These are phyloP conservation scores for Benthosema pterotum DNA, from an alignment of 2,797 vertebrate species.

Conservation along the genomic window DNA sequence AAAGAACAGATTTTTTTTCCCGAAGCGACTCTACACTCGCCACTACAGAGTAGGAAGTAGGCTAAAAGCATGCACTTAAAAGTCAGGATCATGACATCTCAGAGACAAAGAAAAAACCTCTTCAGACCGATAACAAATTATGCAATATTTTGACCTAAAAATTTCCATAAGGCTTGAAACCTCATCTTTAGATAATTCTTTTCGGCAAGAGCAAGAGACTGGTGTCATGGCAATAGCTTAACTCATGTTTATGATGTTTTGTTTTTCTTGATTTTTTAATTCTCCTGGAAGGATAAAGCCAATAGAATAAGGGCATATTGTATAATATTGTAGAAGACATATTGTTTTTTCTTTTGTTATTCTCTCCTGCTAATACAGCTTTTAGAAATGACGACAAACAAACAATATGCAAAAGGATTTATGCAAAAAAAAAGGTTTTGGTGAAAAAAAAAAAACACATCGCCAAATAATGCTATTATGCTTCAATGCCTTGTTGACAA, in stretches of 20 bases:
- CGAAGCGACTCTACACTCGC: no score
- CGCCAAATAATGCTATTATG: conserved; percentile 28
- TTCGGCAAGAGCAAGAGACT: conserved; percentile 54
- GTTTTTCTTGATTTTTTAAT: conserved; percentile 18
- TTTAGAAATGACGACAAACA: conserved; percentile 63
- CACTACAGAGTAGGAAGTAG: no score
- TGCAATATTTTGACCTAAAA: neutral
- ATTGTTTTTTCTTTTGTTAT: no score
- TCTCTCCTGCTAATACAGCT: conserved; percentile 53
- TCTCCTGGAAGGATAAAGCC: conserved; percentile 40
- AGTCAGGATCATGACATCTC: conserved; percentile 35
- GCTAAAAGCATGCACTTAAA: conserved; percentile 51
- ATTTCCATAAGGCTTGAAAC: no score
- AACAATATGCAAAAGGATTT: conserved; percentile 58
- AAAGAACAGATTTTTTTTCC: no score
- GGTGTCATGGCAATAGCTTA: conserved; percentile 53
- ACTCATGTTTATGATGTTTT: conserved; percentile 35
- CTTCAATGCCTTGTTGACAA: conserved; percentile 50
- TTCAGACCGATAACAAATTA: conserved; percentile 45
- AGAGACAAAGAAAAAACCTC: conserved; percentile 48
- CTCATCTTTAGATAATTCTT: conserved; percentile 42
- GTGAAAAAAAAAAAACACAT: conserved; percentile 14
- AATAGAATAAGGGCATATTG: conserved; percentile 51
- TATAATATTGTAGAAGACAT: conserved; percentile 31
- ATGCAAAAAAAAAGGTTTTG: conserved; percentile 54